These are phyloP conservation scores for Ichneumoninae sp. DNA, from an alignment of 2,888 invertebrate genomes.

Conservation along the genomic window DNA sequence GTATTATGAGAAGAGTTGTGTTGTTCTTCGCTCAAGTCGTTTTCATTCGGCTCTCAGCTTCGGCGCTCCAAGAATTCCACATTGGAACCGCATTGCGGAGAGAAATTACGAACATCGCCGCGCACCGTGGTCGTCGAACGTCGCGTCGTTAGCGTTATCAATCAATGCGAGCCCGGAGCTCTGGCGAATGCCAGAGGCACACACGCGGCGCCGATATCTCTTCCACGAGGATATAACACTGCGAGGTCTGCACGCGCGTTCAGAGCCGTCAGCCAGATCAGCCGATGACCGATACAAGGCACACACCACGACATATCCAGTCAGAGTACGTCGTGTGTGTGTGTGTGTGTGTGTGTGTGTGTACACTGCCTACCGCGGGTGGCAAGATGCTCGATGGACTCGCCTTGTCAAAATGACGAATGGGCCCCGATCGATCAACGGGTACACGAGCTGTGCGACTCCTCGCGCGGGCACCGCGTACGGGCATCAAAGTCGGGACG, in stretches of 20 bases:
- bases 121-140: neutral
- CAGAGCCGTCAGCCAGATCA: constrained; percentile 51
- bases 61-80: neutral
- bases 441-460: constrained; percentile 56
- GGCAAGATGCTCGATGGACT: constrained; percentile 70
- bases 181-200: constrained; percentile 37
- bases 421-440: constrained; percentile 71
- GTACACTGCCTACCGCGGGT: constrained; percentile 53
- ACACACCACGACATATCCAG: constrained; percentile 37
- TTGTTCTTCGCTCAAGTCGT: neutral
- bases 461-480: constrained; percentile 55
- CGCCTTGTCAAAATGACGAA: constrained; percentile 75
- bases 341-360: neutral
- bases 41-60: neutral
- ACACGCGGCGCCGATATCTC: constrained; percentile 49
- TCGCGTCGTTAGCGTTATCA: constrained; percentile 50
- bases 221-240: constrained; percentile 52
- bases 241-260: constrained; percentile 33
- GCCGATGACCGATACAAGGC: constrained; percentile 66
- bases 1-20: neutral
- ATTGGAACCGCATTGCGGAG: constrained; percentile 14
- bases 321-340: constrained; percentile 7
- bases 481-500: constrained; percentile 46
- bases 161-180: constrained; percentile 43
- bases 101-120: constrained; percentile 28